Percentiles rank a stretch among this genome's conserved stretches.
Evolutionary conservation across 2,113 vertebrate species (phyloP).

Genomic region (Ciconia boyciana): DNA sequence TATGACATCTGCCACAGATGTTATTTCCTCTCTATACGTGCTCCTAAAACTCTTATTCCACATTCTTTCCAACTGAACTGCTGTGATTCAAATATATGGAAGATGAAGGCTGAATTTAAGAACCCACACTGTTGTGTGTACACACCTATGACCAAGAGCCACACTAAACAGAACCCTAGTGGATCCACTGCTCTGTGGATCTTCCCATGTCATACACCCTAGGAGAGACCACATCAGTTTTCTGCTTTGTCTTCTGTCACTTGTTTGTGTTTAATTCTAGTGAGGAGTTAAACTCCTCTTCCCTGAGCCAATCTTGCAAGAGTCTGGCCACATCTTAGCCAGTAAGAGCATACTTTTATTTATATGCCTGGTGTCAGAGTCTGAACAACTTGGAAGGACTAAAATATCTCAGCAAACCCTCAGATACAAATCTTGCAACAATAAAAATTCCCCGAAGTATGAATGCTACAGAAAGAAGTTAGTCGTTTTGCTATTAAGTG

Average conservation of each 20-base stretch:
- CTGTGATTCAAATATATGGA: not conserved
- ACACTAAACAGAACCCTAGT: not conserved
- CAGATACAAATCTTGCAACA: slow-evolving; percentile 12
- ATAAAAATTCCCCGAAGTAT: slow-evolving; percentile 13
- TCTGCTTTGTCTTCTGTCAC: not conserved
- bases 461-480: not conserved
- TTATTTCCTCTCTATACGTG: not conserved
- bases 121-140: not conserved
- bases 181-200: not conserved
- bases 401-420: slow-evolving; percentile 31
- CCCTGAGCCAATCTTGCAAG: not conserved
- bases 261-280: not conserved
- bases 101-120: not conserved
- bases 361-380: not conserved
- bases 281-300: not conserved
- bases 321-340: not conserved
- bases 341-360: slow-evolving; percentile 25
- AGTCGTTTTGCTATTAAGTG: slow-evolving; percentile 39
- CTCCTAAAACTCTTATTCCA: not conserved
- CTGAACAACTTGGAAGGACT: slow-evolving; percentile 5
- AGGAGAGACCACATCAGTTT: not conserved
- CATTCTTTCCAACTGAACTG: not conserved
- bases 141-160: not conserved
- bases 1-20: not conserved
- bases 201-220: not conserved